Conservation (phyloP, 2,888 invertebrate genomes). For the Odontothrips loti region DNA sequence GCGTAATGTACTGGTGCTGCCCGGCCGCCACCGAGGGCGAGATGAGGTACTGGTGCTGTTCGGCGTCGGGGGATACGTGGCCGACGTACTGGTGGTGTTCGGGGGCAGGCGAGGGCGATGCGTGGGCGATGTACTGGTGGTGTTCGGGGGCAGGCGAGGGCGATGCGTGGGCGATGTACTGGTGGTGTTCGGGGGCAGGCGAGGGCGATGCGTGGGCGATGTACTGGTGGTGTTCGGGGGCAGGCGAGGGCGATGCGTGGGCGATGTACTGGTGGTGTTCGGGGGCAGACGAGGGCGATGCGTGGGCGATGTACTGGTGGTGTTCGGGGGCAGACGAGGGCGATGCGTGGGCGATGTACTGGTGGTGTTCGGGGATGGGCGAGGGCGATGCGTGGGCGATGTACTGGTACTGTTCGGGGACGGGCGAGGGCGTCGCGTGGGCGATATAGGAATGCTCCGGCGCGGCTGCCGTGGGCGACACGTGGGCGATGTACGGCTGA, state of each 20-base stretch:
- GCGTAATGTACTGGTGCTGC: neutral
- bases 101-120: neutral
- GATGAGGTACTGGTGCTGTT: neutral
- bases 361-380: no score
- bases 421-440: neutral
- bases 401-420: neutral
- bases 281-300: neutral
- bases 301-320: neutral
- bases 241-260: neutral
- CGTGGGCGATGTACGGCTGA: neutral
- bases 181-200: neutral
- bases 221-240: neutral
- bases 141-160: neutral
- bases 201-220: neutral
- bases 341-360: no score
- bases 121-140: neutral
- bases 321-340: no score
- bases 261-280: neutral
- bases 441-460: neutral
- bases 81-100: neutral
- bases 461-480: neutral
- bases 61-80: neutral
- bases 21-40: neutral
- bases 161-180: neutral
- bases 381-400: no score